Evolutionary conservation across 2,888 invertebrate species (phyloP).

Genomic region (Mythimna albipuncta): DNA sequence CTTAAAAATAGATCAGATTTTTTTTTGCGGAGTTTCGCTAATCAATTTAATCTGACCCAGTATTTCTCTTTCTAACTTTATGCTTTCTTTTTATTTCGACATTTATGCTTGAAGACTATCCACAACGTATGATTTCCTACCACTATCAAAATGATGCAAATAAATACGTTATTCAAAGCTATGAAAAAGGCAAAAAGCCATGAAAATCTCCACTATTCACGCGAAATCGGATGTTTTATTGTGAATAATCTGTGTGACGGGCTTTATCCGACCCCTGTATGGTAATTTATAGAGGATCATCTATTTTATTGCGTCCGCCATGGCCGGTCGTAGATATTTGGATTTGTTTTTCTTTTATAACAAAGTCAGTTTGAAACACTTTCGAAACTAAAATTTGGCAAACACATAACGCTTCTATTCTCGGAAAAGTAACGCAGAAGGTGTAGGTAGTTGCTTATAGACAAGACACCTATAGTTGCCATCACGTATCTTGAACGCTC

Average conservation of each 20-base stretch:
- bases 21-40: no score
- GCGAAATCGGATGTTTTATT: slow-evolving; percentile 53
- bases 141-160: not conserved
- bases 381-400: not conserved
- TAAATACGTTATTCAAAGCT: not conserved
- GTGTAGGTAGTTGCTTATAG: not conserved
- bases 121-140: not conserved
- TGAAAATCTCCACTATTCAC: slow-evolving; percentile 45
- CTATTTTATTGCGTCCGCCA: slow-evolving; percentile 56
- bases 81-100: no score
- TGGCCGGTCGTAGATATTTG: slow-evolving; percentile 35
- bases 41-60: no score
- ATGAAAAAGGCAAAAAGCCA: slow-evolving; percentile 6
- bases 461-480: no score
- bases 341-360: slow-evolving; percentile 44
- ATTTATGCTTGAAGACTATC: no score
- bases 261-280: slow-evolving; percentile 49
- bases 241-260: slow-evolving; percentile 58
- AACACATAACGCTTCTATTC: not conserved
- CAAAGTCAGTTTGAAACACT: slow-evolving; percentile 29
- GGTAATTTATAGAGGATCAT: slow-evolving; percentile 56
- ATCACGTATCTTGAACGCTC: no score
- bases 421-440: not conserved
- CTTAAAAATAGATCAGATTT: no score
- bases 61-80: no score